Conservation (phyloP, 2,113 vertebrate species). For the Eublepharis macularius region DNA sequence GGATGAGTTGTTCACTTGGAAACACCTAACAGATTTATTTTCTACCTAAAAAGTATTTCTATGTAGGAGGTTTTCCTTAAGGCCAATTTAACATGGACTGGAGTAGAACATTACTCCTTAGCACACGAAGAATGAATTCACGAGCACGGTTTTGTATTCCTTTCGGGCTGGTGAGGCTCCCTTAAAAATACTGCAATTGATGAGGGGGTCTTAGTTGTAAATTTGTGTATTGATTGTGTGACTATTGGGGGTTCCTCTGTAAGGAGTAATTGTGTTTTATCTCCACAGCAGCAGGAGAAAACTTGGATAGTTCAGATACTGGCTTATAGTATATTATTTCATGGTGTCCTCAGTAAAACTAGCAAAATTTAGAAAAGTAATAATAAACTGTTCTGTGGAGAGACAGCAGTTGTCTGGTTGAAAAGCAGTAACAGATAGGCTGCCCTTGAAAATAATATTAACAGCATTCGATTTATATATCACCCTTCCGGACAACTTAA, state of each 20-base stretch:
- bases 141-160: background rate
- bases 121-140: background rate
- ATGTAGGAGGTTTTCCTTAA: background rate
- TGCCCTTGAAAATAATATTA: no score
- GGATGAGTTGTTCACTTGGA: background rate
- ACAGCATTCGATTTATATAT: no score
- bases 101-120: background rate
- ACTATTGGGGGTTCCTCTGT: background rate
- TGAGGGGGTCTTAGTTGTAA: background rate
- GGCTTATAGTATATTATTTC: background rate
- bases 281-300: no score
- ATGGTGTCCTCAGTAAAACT: background rate
- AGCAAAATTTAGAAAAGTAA: background rate
- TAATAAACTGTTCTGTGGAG: background rate
- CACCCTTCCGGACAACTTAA: no score
- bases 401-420: background rate
- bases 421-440: background rate
- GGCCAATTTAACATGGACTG: background rate
- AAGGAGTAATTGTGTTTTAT: background rate
- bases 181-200: background rate
- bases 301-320: background rate
- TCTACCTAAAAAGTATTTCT: background rate
- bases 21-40: background rate
- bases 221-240: background rate
- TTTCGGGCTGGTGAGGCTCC: background rate